Conservation (phyloP, 2,797 vertebrate species). For the Centroberyx gerrardi region DNA sequence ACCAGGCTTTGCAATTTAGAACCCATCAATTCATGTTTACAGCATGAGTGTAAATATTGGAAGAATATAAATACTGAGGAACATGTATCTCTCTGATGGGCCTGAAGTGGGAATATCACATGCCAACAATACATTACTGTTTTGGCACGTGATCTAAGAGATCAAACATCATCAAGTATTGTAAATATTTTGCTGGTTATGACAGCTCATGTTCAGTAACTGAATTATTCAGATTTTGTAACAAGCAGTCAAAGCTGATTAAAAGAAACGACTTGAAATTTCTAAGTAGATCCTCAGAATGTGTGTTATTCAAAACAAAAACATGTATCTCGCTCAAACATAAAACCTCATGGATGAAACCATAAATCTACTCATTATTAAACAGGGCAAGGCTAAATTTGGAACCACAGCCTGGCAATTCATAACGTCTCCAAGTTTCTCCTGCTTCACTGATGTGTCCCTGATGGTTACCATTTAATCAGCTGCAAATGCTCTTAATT, state of each 20-base stretch:
- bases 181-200: constrained; percentile 10
- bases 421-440: constrained; percentile 61
- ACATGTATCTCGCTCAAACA: constrained; percentile 17
- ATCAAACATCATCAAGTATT: constrained; percentile 25
- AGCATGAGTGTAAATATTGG: constrained; percentile 54
- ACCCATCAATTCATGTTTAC: constrained; percentile 75
- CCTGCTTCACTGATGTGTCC: constrained; percentile 74
- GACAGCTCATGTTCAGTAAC: constrained; percentile 32
- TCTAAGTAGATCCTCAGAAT: constrained; percentile 7
- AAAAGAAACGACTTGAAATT: constrained; percentile 14
- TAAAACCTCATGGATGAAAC: constrained; percentile 38
- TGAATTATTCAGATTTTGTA: constrained; percentile 26
- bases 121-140: constrained; percentile 7
- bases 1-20: constrained; percentile 67
- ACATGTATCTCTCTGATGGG: constrained; percentile 33
- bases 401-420: constrained; percentile 60
- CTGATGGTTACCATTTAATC: constrained; percentile 86
- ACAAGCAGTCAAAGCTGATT: constrained; percentile 19
- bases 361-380: constrained; percentile 54
- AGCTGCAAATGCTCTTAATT: constrained; percentile 88
- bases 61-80: constrained; percentile 49
- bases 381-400: constrained; percentile 72
- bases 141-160: constrained; percentile 39
- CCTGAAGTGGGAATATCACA: constrained; percentile 36
- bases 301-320: constrained; percentile 38